A percentile compares a stretch with the other conserved stretches of the same genome.
Evolutionary conservation across 2,888 invertebrate genomes (phyloP).

Genomic region (Brachyopa scutellaris): DNA sequence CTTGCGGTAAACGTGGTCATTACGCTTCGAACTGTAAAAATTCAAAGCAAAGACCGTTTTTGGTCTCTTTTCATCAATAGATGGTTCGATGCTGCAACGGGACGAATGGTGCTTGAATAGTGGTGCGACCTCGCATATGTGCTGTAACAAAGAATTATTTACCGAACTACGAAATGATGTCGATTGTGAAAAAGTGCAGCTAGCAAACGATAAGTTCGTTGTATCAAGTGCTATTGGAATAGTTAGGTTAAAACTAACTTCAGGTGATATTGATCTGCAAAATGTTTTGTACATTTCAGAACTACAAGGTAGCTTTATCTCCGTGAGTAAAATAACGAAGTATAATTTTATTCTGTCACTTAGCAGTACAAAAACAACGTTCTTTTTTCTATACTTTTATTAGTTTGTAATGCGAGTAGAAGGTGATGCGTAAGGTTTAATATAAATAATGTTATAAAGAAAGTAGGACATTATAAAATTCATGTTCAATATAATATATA

Average conservation of each 20-base stretch:
- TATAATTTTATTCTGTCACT: background rate
- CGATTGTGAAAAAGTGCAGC: slow-evolving; percentile 12
- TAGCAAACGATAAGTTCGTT: slow-evolving; percentile 21
- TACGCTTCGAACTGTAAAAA: background rate
- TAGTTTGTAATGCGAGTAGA: no score
- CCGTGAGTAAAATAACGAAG: slow-evolving; percentile 61
- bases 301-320: slow-evolving; percentile 67
- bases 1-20: slow-evolving; percentile 6
- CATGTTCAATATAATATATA: no score
- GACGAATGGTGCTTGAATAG: slow-evolving; percentile 19
- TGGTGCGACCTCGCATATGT: slow-evolving; percentile 1
- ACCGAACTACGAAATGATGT: slow-evolving; percentile 11
- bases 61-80: slow-evolving; percentile 10
- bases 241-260: slow-evolving; percentile 2
- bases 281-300: slow-evolving; percentile 65
- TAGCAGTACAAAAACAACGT: no score
- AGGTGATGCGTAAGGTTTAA: no score
- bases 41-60: background rate
- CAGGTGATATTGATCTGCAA: slow-evolving; percentile 21
- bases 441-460: no score
- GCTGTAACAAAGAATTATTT: background rate
- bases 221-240: slow-evolving; percentile 17
- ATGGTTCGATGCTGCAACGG: slow-evolving; percentile 9
- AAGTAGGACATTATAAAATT: no score
- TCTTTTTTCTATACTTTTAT: no score